phyloP scores from a whole-genome alignment of 2,797 vertebrate species.

The Acrocephalus scirpaceus region DNA sequence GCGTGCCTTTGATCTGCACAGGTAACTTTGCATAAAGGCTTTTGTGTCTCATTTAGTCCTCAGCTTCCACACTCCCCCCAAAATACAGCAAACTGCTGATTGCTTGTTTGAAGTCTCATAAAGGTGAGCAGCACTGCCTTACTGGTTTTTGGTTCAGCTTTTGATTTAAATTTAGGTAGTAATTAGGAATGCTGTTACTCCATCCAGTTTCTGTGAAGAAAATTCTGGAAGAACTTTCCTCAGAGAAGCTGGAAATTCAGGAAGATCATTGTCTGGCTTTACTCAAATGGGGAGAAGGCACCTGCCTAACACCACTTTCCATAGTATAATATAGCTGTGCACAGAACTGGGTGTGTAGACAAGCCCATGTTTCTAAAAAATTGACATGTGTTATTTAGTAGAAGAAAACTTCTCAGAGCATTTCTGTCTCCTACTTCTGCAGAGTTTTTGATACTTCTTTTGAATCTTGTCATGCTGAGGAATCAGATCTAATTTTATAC shows the following conservation, averaged over 20 bases:
- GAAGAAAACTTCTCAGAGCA: background rate
- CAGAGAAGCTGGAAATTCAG: background rate
- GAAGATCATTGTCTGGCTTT: background rate
- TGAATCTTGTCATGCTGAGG: background rate
- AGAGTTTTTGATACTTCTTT: background rate
- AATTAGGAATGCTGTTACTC: background rate
- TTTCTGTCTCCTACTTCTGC: background rate
- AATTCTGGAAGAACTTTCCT: background rate
- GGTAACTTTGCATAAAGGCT: conserved; percentile 73
- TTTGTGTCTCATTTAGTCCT: background rate
- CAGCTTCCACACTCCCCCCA: background rate
- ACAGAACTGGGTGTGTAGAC: background rate
- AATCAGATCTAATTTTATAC: background rate
- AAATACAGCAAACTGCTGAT: background rate
- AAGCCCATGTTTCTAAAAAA: background rate
- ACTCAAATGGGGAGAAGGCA: background rate
- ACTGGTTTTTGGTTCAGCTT: background rate
- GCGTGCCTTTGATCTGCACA: conserved; percentile 93
- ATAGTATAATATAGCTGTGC: background rate
- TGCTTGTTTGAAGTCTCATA: background rate
- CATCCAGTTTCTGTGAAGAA: background rate
- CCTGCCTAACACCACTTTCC: fast-evolving
- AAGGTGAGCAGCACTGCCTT: background rate
- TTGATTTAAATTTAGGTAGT: background rate
- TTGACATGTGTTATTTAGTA: fast-evolving